Percentiles rank a stretch among this genome's conserved stretches.
Conservation (phyloP, 2,797 vertebrate genomes). For the Platyrinchus mystaceus region DNA sequence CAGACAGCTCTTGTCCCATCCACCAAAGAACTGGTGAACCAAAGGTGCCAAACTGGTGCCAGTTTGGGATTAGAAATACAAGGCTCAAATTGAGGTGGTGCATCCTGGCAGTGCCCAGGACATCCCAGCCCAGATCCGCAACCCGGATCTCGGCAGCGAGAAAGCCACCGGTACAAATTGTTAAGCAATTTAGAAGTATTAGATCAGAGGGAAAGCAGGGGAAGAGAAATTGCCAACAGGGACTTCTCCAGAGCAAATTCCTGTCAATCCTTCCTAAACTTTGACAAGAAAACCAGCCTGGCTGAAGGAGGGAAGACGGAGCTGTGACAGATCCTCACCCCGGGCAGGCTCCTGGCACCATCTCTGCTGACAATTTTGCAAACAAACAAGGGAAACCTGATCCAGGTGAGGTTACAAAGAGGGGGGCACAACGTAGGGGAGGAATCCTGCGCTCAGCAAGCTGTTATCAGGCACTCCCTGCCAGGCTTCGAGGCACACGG, state of each 20-base stretch:
- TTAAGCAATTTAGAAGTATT: background rate
- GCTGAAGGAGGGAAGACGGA: background rate
- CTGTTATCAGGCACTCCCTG: background rate
- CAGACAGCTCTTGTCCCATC: background rate
- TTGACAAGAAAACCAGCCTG: background rate
- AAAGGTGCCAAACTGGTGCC: background rate
- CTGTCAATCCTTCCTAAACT: background rate
- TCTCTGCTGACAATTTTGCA: background rate
- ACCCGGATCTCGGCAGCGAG: background rate
- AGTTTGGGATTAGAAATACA: background rate
- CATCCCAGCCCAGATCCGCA: background rate
- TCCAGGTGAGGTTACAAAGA: background rate
- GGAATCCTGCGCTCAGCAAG: background rate
- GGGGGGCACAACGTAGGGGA: background rate
- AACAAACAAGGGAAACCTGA: background rate
- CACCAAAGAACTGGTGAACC: background rate
- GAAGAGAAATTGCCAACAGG: background rate
- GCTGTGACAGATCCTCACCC: background rate
- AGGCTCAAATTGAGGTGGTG: background rate
- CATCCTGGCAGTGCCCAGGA: background rate
- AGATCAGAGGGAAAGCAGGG: background rate
- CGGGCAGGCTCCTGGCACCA: background rate
- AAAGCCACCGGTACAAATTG: background rate
- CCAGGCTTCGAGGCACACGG: fast-evolving
- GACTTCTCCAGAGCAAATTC: background rate